These are phyloP conservation scores for Trogon melanurus DNA, from an alignment of 2,113 vertebrate genomes.

Conservation along the genomic window DNA sequence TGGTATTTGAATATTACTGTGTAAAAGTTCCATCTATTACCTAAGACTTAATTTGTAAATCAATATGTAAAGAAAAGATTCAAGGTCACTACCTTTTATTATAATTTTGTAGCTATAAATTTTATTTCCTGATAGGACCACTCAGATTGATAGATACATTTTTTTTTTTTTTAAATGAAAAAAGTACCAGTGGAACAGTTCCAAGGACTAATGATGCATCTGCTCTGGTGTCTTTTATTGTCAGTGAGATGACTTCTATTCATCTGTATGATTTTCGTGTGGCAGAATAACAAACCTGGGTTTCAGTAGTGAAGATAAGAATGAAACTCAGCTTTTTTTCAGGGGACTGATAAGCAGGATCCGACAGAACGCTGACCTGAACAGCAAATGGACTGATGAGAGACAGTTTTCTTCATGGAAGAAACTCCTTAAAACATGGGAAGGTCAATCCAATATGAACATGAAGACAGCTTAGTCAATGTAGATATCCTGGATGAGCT, in stretches of 20 bases:
- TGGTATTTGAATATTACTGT: background rate
- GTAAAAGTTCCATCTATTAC: background rate
- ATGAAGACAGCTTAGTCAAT: background rate
- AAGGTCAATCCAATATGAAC: background rate
- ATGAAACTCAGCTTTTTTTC: background rate
- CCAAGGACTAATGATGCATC: background rate
- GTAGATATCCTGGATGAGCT: background rate
- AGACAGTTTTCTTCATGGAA: background rate
- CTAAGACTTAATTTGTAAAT: background rate
- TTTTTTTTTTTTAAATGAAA: background rate
- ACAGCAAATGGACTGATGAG: background rate
- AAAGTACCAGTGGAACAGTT: background rate
- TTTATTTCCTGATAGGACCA: background rate
- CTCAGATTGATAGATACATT: background rate
- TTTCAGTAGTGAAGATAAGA: background rate
- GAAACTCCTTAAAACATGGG: background rate
- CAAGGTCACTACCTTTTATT: background rate
- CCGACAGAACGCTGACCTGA: background rate
- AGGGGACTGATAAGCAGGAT: background rate
- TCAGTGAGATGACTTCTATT: background rate
- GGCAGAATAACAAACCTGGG: background rate
- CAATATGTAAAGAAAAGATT: background rate
- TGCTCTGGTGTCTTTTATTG: background rate
- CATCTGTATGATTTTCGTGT: background rate
- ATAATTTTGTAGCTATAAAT: background rate